Conservation (phyloP, 1,140 invertebrate genomes). For the Drosophila saltans region DNA sequence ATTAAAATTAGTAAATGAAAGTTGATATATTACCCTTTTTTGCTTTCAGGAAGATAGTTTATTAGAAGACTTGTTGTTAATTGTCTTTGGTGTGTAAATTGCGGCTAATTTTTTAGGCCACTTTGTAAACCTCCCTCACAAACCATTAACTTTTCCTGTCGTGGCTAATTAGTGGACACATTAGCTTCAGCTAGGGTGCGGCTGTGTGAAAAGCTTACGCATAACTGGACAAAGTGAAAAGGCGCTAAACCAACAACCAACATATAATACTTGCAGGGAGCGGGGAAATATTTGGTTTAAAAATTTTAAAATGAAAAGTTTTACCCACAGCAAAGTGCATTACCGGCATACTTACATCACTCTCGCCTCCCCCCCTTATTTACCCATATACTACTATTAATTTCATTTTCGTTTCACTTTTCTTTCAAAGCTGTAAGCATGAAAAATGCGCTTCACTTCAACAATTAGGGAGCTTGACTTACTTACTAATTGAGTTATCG, state of each 20-base stretch:
- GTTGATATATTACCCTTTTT: background rate
- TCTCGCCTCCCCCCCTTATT: conserved; percentile 22
- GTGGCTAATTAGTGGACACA: conserved; percentile 68
- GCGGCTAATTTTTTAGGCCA: conserved; percentile 41
- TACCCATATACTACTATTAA: background rate
- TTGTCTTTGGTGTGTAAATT: conserved; percentile 27
- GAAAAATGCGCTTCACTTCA: conserved; percentile 62
- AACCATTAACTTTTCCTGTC: conserved; percentile 12
- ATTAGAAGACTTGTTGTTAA: conserved; percentile 16
- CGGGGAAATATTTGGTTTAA: background rate
- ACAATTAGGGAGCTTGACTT: conserved; percentile 13
- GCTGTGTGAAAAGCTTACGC: conserved; percentile 48
- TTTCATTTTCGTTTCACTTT: conserved; percentile 65
- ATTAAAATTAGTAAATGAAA: background rate
- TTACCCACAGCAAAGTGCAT: conserved; percentile 29
- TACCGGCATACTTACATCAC: conserved; percentile 36
- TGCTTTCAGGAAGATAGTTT: background rate
- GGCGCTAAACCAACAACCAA: conserved; percentile 44
- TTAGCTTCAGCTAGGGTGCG: conserved; percentile 58
- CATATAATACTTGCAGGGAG: conserved; percentile 35
- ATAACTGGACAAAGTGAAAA: conserved; percentile 44
- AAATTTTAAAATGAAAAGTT: conserved; percentile 10
- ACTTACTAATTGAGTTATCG: conserved; percentile 69
- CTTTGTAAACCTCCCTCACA: conserved; percentile 10
- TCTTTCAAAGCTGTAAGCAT: conserved; percentile 56